Evolutionary conservation across 2,113 vertebrate species (phyloP).

Genomic region (Catharus fuscescens): DNA sequence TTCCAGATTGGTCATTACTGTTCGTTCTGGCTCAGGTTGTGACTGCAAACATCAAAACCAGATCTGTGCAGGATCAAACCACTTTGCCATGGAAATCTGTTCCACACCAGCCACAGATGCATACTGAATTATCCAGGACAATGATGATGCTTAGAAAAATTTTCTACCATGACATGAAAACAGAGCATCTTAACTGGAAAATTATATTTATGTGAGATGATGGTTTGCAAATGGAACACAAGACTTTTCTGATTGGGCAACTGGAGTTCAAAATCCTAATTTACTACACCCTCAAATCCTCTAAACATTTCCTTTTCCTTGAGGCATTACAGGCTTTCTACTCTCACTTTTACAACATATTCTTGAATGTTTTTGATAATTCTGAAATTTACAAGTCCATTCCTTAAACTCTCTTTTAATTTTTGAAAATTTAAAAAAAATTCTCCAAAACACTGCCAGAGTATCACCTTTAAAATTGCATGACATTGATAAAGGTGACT

Average conservation of each 20-base stretch:
- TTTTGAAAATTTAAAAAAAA: not conserved
- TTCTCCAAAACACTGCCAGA: not conserved
- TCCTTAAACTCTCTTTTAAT: not conserved
- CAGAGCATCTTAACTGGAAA: not conserved
- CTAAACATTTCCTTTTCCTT: not conserved
- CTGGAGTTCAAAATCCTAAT: not conserved
- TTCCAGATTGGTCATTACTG: not conserved
- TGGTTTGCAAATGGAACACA: not conserved
- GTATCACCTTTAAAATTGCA: not conserved
- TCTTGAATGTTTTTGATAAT: not conserved
- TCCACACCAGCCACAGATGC: not conserved
- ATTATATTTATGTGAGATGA: not conserved
- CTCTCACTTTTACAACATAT: not conserved
- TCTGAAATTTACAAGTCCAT: not conserved
- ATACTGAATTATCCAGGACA: not conserved
- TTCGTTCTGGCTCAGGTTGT: accelerated
- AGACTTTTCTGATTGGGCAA: not conserved
- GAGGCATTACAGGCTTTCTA: not conserved
- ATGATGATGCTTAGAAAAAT: not conserved
- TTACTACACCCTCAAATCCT: not conserved
- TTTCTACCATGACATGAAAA: not conserved
- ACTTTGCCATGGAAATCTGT: not conserved
- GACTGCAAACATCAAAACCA: not conserved
- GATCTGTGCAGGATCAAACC: not conserved
- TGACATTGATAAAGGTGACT: not conserved